phyloP scores from a whole-genome alignment of 1,140 invertebrate species.

The Atta cephalotes region DNA sequence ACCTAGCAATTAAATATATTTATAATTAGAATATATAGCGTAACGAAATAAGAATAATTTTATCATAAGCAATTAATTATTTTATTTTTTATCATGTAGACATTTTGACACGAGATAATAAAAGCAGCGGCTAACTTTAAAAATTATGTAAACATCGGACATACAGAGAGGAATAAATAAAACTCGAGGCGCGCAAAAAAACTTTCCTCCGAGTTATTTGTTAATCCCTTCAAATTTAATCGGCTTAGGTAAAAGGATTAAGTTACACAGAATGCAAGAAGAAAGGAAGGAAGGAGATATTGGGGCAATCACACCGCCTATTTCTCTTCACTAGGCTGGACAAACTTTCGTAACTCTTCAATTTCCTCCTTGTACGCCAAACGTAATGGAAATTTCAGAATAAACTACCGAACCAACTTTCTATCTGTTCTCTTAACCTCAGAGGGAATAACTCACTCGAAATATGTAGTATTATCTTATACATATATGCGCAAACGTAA shows the following conservation, averaged over 20 bases:
- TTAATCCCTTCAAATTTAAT: constrained; percentile 43
- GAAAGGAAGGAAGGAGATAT: constrained; percentile 1
- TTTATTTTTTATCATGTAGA: background rate
- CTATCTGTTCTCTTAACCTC: background rate
- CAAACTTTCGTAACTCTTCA: constrained; percentile 30
- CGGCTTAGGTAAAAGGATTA: constrained; percentile 10
- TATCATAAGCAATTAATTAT: background rate
- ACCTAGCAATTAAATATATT: constrained; percentile 5
- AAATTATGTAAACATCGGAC: background rate
- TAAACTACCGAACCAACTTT: constrained; percentile 4
- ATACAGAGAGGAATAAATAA: background rate
- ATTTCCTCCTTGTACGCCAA: constrained; percentile 5
- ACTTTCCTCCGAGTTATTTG: constrained; percentile 13
- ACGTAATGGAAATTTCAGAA: constrained; percentile 32
- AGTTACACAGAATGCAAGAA: constrained; percentile 18
- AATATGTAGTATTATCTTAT: constrained; percentile 16
- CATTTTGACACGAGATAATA: background rate
- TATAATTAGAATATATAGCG: background rate
- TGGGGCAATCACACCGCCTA: constrained; percentile 24
- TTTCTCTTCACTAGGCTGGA: constrained; percentile 21
- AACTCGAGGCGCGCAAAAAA: background rate
- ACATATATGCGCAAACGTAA: background rate
- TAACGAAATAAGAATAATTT: background rate
- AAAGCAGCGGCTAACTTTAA: background rate
- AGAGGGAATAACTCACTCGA: background rate